A percentile compares a stretch with the other conserved stretches of the same genome.
phyloP scores from a whole-genome alignment of 2,113 vertebrate species.

The Microcebus lehilahytsara region DNA sequence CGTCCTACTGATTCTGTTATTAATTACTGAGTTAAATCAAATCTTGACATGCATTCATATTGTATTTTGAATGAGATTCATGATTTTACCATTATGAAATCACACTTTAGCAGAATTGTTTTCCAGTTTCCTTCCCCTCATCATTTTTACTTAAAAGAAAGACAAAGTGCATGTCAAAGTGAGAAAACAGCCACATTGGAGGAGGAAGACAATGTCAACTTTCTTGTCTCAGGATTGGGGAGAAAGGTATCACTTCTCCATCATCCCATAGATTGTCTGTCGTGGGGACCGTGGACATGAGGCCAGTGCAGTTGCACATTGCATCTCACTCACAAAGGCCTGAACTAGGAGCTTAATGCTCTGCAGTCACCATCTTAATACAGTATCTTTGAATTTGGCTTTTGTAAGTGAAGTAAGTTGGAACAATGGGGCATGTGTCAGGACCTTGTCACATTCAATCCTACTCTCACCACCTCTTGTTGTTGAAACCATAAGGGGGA shows the following conservation, averaged over 20 bases:
- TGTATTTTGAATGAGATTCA: background rate
- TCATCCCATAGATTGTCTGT: background rate
- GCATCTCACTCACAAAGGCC: background rate
- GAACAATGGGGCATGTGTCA: background rate
- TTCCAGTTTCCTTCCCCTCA: background rate
- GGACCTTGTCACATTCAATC: background rate
- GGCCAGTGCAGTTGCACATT: too few species aligned
- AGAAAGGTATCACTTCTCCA: background rate
- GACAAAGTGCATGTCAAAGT: background rate
- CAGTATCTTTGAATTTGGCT: background rate
- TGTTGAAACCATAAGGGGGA: too few species aligned
- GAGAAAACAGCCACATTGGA: background rate
- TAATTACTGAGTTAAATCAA: constrained; percentile 22
- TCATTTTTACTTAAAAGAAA: constrained; percentile 19
- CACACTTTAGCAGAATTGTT: background rate
- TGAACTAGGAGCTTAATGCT: background rate
- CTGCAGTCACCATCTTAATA: background rate
- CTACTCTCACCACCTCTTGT: background rate
- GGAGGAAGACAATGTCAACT: background rate
- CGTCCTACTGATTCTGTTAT: background rate
- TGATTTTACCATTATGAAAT: background rate
- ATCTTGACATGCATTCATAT: background rate
- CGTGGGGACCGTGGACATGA: background rate
- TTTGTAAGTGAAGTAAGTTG: background rate
- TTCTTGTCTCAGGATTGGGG: background rate